Evolutionary conservation across 1,140 invertebrate species (phyloP).

Genomic region (Luehdorfia chinensis): DNA sequence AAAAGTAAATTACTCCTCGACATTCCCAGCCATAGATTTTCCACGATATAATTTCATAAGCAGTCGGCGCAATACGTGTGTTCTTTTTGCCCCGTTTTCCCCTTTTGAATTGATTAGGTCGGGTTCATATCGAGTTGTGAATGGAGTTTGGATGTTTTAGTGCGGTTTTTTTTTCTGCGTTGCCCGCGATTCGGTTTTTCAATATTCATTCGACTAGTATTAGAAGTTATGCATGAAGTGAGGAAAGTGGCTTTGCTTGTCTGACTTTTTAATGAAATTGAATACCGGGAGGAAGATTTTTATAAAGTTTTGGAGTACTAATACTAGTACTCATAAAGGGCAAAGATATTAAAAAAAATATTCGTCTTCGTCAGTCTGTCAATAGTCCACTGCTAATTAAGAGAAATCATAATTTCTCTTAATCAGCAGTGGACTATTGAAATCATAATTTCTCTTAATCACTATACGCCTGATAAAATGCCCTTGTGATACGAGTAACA

Average conservation of each 20-base stretch:
- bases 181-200: slow-evolving; percentile 26
- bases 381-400: no score
- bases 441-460: no score
- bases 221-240: slow-evolving; percentile 25
- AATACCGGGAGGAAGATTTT: background rate
- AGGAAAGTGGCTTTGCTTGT: slow-evolving; percentile 4
- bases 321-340: no score
- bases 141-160: slow-evolving; percentile 53
- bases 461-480: no score
- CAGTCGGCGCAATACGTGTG: slow-evolving; percentile 51
- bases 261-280: slow-evolving; percentile 4
- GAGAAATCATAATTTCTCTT: no score
- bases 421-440: no score
- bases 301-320: no score
- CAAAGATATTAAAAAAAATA: no score
- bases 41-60: slow-evolving; percentile 71
- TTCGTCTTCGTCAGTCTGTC: no score
- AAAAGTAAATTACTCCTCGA: slow-evolving; percentile 48
- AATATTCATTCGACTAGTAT: slow-evolving; percentile 45
- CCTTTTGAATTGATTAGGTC: slow-evolving; percentile 71
- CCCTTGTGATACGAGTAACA: no score
- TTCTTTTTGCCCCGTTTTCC: slow-evolving; percentile 62
- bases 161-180: slow-evolving; percentile 33
- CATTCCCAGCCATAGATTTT: slow-evolving; percentile 58
- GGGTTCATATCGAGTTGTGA: slow-evolving; percentile 63